Evolutionary conservation across 2,797 vertebrate species (phyloP).

Genomic region (Oryzias dopingdopingensis): DNA sequence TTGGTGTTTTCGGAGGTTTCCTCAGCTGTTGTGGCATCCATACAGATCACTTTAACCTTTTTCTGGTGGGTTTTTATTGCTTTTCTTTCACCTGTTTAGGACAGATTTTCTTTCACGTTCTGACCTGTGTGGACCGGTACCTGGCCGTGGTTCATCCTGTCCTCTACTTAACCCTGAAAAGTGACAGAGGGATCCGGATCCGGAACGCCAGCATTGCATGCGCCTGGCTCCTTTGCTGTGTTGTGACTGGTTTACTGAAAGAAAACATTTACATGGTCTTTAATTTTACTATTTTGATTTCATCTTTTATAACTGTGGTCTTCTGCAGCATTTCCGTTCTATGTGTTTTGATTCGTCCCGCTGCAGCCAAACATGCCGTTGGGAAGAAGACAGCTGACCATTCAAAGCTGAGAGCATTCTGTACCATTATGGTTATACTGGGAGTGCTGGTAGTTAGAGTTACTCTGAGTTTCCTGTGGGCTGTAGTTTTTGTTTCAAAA

Average conservation of each 20-base stretch:
- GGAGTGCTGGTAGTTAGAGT: neutral
- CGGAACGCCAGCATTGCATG: neutral
- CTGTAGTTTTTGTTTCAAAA: fast-evolving
- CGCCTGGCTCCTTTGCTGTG: constrained; percentile 15
- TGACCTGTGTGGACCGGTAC: neutral
- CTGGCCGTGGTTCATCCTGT: constrained; percentile 1
- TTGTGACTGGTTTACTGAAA: neutral
- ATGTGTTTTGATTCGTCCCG: neutral
- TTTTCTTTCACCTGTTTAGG: constrained; percentile 3
- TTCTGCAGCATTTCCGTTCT: constrained; percentile 13
- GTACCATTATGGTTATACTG: neutral
- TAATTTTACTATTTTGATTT: neutral
- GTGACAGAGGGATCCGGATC: neutral
- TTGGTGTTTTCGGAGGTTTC: neutral
- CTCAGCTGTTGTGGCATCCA: neutral
- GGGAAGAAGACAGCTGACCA: neutral
- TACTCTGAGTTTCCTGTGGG: fast-evolving
- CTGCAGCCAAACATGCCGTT: neutral
- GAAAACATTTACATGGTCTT: neutral
- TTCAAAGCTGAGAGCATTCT: neutral
- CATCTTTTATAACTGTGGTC: neutral
- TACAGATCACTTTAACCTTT: neutral
- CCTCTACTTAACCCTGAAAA: constrained; percentile 2
- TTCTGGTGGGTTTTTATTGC: neutral
- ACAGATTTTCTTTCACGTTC: neutral